Conservation (phyloP, 2,888 invertebrate genomes). For the Caenorhabditis sp. region DNA sequence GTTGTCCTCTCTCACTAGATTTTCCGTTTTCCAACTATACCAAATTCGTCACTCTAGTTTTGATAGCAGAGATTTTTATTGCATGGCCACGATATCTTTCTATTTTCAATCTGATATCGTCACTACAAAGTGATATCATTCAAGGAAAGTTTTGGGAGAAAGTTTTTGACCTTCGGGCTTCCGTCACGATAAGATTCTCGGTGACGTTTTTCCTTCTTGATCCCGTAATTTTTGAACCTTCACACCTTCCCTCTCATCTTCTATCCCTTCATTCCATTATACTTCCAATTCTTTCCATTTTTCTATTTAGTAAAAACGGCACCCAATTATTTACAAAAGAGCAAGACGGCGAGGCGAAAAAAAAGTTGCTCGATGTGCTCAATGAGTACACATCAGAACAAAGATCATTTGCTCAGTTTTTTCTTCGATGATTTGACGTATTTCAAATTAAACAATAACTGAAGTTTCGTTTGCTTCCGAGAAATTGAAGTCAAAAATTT, state of each 20-base stretch:
- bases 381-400: slow-evolving; percentile 60
- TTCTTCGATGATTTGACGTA: slow-evolving; percentile 61
- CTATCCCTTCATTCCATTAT: background rate
- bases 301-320: slow-evolving; percentile 23
- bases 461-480: slow-evolving; percentile 31
- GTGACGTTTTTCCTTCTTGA: too few species aligned
- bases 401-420: slow-evolving; percentile 62
- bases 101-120: background rate
- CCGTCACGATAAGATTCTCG: background rate
- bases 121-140: background rate
- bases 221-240: background rate
- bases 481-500: slow-evolving; percentile 24
- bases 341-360: slow-evolving; percentile 14
- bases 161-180: slow-evolving; percentile 4
- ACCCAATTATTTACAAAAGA: slow-evolving; percentile 48
- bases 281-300: background rate
- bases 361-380: slow-evolving; percentile 55
- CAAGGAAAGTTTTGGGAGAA: background rate
- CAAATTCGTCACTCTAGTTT: slow-evolving; percentile 21
- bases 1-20: slow-evolving; percentile 4
- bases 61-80: slow-evolving; percentile 32
- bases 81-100: slow-evolving; percentile 6
- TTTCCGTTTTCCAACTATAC: background rate
- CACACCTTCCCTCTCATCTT: background rate
- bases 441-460: slow-evolving; percentile 65